These are phyloP conservation scores for Chrysotoxum bicinctum DNA, from an alignment of 2,888 invertebrate genomes.

Conservation along the genomic window DNA sequence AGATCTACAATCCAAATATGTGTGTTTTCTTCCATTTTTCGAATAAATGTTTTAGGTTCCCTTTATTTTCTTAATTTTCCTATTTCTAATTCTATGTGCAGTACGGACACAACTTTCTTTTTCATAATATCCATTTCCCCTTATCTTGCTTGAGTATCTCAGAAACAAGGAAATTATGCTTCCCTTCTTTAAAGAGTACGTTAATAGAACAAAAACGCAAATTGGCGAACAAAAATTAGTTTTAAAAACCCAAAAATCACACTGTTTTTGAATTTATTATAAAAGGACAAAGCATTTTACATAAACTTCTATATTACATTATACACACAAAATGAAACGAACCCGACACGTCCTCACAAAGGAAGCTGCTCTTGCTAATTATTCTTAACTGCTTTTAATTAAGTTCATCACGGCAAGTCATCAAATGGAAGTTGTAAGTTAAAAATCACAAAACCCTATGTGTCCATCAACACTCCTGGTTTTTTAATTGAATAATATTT, in stretches of 20 bases:
- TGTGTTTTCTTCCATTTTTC: no score
- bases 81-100: not conserved
- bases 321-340: not conserved
- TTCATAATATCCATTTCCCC: not conserved
- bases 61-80: not conserved
- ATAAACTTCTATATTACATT: not conserved
- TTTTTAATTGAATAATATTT: slow-evolving; percentile 3
- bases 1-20: no score
- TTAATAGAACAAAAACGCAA: not conserved
- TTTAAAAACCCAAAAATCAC: not conserved
- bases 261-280: not conserved
- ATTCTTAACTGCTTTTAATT: slow-evolving; percentile 14
- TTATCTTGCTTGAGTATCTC: not conserved
- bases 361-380: not conserved
- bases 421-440: not conserved
- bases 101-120: not conserved
- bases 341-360: not conserved
- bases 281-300: not conserved
- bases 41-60: no score
- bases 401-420: not conserved
- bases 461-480: not conserved
- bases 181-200: not conserved
- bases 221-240: not conserved
- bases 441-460: not conserved
- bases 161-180: not conserved